A percentile compares a stretch with the other conserved stretches of the same genome.
Evolutionary conservation across 2,113 vertebrate genomes (phyloP).

Genomic region (Potamarius usumacintae): DNA sequence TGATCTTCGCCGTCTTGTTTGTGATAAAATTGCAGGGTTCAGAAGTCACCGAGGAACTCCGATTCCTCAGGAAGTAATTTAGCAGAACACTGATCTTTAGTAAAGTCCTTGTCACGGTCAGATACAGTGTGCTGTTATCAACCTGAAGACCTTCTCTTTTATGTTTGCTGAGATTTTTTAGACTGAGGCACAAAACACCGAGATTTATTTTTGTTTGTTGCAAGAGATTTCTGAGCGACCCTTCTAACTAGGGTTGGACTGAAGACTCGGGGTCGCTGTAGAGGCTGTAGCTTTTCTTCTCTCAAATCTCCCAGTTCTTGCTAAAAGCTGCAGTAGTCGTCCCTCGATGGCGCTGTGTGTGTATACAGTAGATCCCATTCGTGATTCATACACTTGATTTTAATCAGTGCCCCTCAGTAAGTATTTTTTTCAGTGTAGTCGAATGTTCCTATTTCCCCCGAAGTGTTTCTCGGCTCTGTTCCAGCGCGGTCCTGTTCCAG

Average conservation of each 20-base stretch:
- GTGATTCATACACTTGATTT: no score
- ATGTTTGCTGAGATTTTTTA: not conserved
- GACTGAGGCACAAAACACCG: not conserved
- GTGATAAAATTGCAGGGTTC: slow-evolving; percentile 36
- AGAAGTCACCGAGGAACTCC: slow-evolving; percentile 11
- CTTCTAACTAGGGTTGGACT: not conserved
- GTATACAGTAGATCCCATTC: no score
- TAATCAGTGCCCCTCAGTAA: not conserved
- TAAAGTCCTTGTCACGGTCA: slow-evolving; percentile 35
- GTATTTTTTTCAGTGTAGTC: no score
- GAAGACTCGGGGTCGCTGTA: not conserved
- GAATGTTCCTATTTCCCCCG: no score
- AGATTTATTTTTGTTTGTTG: not conserved
- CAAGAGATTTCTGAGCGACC: not conserved
- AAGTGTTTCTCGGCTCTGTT: no score
- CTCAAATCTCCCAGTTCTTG: not conserved
- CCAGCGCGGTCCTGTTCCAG: no score
- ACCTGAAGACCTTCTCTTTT: not conserved
- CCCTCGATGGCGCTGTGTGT: no score
- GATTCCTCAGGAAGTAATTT: slow-evolving; percentile 45
- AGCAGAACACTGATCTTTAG: slow-evolving; percentile 32
- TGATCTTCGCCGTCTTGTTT: not conserved
- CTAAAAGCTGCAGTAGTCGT: not conserved
- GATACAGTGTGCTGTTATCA: not conserved
- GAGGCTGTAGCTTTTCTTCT: not conserved